phyloP scores from a whole-genome alignment of 2,888 invertebrate genomes.

The Oligia fasciuncula region DNA sequence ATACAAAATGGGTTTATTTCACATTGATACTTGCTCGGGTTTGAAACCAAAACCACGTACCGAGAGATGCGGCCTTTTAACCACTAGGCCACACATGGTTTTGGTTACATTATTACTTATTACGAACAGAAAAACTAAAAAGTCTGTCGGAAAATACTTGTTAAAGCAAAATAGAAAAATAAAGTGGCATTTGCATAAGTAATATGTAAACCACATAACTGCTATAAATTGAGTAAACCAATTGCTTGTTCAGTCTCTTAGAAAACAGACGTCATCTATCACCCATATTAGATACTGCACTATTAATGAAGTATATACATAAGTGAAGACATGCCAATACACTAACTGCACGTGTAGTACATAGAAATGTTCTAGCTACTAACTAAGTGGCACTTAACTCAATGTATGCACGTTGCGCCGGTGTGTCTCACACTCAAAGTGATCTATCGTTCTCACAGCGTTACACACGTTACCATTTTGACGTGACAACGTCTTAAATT shows the following conservation, averaged over 20 bases:
- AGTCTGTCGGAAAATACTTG: background rate
- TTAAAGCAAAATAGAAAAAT: background rate
- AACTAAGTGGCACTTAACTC: conserved; percentile 59
- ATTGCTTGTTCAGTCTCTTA: background rate
- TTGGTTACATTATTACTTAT: too few relatives aligned
- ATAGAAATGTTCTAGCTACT: conserved; percentile 42
- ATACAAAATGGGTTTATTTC: too few relatives aligned
- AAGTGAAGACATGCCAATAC: conserved; percentile 49
- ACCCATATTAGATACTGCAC: background rate
- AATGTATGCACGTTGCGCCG: conserved; percentile 45
- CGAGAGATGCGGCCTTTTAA: background rate
- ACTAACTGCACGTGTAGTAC: conserved; percentile 31
- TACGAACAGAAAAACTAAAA: too few relatives aligned
- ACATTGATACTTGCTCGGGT: background rate
- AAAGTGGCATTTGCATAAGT: background rate
- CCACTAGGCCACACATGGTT: too few relatives aligned
- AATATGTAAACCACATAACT: background rate
- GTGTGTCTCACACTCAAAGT: conserved; percentile 37
- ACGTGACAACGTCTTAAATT: too few relatives aligned
- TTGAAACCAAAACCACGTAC: background rate
- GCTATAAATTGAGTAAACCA: background rate
- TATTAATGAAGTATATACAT: conserved; percentile 30
- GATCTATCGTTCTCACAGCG: conserved; percentile 50
- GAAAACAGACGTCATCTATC: background rate
- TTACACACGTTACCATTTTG: conserved; percentile 38